phyloP scores from a whole-genome alignment of 2,113 vertebrate genomes.

The Phylloscopus whistleri region DNA sequence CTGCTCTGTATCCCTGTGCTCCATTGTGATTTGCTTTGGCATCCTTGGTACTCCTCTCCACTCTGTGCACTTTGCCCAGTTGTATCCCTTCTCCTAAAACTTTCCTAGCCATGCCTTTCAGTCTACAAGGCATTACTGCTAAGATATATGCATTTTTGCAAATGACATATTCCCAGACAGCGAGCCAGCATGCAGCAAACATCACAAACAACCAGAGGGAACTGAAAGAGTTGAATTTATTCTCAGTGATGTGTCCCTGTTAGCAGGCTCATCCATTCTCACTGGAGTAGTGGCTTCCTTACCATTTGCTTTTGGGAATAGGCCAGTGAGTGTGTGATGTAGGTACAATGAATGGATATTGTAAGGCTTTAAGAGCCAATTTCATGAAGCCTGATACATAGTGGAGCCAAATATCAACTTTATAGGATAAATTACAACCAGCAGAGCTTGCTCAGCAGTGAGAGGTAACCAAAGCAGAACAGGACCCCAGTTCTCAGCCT shows the following conservation, averaged over 20 bases:
- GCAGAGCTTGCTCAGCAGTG: background rate
- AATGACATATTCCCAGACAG: constrained; percentile 39
- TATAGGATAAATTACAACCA: background rate
- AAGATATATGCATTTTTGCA: constrained; percentile 28
- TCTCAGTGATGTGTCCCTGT: background rate
- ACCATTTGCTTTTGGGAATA: background rate
- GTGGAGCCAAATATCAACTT: background rate
- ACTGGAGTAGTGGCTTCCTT: background rate
- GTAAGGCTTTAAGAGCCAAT: background rate
- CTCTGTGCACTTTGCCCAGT: background rate
- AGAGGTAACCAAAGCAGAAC: background rate
- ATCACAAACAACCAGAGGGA: constrained; percentile 2
- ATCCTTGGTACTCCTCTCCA: constrained; percentile 5
- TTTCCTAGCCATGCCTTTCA: background rate
- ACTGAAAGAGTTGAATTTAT: background rate
- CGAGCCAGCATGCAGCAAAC: constrained; percentile 21
- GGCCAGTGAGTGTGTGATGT: background rate
- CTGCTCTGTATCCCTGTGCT: background rate
- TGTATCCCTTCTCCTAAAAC: constrained; percentile 25
- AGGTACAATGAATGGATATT: background rate
- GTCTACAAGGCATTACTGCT: constrained; percentile 46
- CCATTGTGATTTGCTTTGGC: constrained; percentile 8
- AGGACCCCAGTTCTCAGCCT: background rate
- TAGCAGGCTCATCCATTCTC: background rate
- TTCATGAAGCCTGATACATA: background rate